These are phyloP conservation scores for Cantharis lateralis DNA, from an alignment of 2,888 invertebrate genomes.

Conservation along the genomic window DNA sequence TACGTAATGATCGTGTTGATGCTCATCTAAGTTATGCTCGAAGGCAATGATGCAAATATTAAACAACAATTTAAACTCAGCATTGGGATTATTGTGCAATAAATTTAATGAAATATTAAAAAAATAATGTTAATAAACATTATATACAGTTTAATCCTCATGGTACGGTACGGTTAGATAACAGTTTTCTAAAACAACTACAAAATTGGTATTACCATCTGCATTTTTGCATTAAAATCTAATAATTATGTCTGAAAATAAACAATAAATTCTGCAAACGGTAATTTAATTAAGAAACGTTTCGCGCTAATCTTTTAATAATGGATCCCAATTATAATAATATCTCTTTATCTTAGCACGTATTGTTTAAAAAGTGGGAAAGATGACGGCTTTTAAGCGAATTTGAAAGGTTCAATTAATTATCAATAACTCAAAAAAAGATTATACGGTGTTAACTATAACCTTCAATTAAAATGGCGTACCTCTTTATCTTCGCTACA, in stretches of 20 bases:
- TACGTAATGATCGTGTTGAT: not conserved
- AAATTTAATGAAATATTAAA: not conserved
- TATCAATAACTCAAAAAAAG: not conserved
- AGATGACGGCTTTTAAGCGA: not conserved
- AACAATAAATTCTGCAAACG: not conserved
- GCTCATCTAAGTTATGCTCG: not conserved
- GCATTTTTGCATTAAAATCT: not conserved
- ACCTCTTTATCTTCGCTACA: conserved; percentile 9
- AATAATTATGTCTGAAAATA: not conserved
- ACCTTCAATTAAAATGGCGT: not conserved
- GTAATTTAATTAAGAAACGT: not conserved
- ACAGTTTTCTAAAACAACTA: not conserved
- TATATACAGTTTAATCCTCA: not conserved
- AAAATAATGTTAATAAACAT: not conserved
- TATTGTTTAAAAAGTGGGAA: not conserved
- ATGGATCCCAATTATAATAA: not conserved
- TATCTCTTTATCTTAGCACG: not conserved
- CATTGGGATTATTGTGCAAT: not conserved
- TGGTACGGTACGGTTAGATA: not conserved
- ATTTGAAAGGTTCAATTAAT: not conserved
- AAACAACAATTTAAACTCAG: not conserved
- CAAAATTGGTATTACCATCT: not conserved
- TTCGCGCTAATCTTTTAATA: not conserved
- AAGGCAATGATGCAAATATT: not conserved
- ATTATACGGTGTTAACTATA: not conserved